phyloP scores from a whole-genome alignment of 2,888 invertebrate genomes.

The Acleris laterana region DNA sequence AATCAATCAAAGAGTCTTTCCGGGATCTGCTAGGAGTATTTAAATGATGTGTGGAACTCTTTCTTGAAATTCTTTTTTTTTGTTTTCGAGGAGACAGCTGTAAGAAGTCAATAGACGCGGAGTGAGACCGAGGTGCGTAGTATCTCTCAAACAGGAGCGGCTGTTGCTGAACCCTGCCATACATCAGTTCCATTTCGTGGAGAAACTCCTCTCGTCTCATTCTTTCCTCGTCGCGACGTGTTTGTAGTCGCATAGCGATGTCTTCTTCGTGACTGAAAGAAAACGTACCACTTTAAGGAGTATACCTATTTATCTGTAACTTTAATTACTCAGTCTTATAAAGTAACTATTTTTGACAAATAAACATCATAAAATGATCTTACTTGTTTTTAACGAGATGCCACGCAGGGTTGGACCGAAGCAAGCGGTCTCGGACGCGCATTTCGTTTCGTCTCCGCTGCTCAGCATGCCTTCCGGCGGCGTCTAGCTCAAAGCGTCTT shows the following conservation, averaged over 20 bases:
- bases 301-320: not conserved
- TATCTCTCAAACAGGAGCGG: constrained; percentile 89
- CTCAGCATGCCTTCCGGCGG: constrained; percentile 84
- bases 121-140: constrained; percentile 82
- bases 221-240: constrained; percentile 87
- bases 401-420: constrained; percentile 88
- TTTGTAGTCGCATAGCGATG: constrained; percentile 86
- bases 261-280: constrained; percentile 85
- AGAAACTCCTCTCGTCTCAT: constrained; percentile 87
- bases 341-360: not conserved
- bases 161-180: constrained; percentile 87
- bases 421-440: constrained; percentile 84
- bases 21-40: constrained; percentile 64
- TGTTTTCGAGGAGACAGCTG: constrained; percentile 70
- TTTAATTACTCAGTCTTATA: too few species aligned
- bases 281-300: not conserved
- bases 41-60: constrained; percentile 56
- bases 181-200: constrained; percentile 89
- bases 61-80: constrained; percentile 57
- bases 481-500: constrained; percentile 86
- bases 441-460: constrained; percentile 84
- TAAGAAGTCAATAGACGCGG: constrained; percentile 59
- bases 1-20: constrained; percentile 71
- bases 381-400: constrained; percentile 86
- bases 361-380: constrained; percentile 40